A percentile compares a stretch with the other conserved stretches of the same genome.
These are phyloP conservation scores for Hypolimnas misippus DNA, from an alignment of 2,888 invertebrate genomes.

Conservation along the genomic window DNA sequence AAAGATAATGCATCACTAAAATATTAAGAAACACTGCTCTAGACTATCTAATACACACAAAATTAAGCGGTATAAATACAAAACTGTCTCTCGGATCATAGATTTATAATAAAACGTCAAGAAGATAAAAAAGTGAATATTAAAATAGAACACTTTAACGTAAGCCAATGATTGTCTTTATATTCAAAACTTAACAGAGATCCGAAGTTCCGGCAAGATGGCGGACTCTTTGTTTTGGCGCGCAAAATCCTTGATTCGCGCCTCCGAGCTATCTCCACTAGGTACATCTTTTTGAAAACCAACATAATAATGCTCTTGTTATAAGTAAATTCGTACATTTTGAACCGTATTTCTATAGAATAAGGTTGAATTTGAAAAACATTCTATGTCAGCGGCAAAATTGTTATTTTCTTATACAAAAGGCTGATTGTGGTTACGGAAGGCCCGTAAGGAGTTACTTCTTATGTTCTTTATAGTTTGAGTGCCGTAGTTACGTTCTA, in stretches of 20 bases:
- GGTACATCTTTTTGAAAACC: constrained; percentile 44
- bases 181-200: constrained; percentile 25
- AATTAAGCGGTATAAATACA: too few species aligned
- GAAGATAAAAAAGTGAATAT: not conserved
- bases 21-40: too few species aligned
- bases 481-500: constrained; percentile 29
- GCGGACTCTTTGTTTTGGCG: constrained; percentile 56
- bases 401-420: constrained; percentile 50
- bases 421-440: constrained; percentile 61
- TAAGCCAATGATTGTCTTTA: constrained; percentile 16
- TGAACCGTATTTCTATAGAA: constrained; percentile 6
- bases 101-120: too few species aligned
- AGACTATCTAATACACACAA: too few species aligned
- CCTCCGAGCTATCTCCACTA: constrained; percentile 51
- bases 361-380: constrained; percentile 15
- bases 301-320: not conserved
- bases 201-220: constrained; percentile 46
- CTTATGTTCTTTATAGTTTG: constrained; percentile 47
- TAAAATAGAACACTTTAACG: not conserved
- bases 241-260: constrained; percentile 59
- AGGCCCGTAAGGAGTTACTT: constrained; percentile 43
- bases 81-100: too few species aligned
- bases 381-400: constrained; percentile 8
- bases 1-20: too few species aligned
- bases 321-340: not conserved